These are phyloP conservation scores for Brachypterus glaber DNA, from an alignment of 2,888 invertebrate genomes.

Conservation along the genomic window DNA sequence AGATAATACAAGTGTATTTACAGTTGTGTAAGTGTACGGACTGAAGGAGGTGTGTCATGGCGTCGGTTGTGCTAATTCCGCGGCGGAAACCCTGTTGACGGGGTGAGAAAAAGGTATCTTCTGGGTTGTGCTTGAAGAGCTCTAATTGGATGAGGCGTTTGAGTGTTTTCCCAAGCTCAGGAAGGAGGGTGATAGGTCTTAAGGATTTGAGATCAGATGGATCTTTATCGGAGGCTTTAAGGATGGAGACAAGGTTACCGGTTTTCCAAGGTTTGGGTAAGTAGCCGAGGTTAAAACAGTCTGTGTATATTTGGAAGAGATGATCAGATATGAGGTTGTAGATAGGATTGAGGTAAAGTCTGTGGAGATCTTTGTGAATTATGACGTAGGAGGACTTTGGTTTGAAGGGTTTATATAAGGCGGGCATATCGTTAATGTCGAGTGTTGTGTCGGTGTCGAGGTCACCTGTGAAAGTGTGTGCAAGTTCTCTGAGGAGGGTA, in stretches of 20 bases:
- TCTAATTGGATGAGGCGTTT: background rate
- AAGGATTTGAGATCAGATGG: constrained; percentile 6
- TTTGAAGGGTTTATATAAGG: too few relatives aligned
- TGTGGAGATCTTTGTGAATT: too few relatives aligned
- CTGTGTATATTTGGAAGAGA: background rate
- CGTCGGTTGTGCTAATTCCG: background rate
- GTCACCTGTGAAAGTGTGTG: background rate
- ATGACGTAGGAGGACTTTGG: too few relatives aligned
- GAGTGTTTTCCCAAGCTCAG: background rate
- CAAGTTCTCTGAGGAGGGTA: too few relatives aligned
- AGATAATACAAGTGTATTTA: constrained; percentile 4
- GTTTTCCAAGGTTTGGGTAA: constrained; percentile 8
- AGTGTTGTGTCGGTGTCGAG: background rate
- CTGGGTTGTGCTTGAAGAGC: constrained; percentile 5
- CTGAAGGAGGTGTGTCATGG: constrained; percentile 3
- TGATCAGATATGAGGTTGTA: background rate
- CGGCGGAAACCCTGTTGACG: constrained; percentile 5
- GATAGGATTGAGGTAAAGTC: background rate
- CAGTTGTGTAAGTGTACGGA: background rate
- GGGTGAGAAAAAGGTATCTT: constrained; percentile 1
- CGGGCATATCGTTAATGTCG: too few relatives aligned
- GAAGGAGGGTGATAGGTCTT: constrained; percentile 7
- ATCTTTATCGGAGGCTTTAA: constrained; percentile 2
- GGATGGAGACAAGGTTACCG: constrained; percentile 2
- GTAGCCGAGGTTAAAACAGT: background rate